Base-by-base conservation (phyloP, 2,113 vertebrate species). In the Sturnus vulgaris region DNA sequence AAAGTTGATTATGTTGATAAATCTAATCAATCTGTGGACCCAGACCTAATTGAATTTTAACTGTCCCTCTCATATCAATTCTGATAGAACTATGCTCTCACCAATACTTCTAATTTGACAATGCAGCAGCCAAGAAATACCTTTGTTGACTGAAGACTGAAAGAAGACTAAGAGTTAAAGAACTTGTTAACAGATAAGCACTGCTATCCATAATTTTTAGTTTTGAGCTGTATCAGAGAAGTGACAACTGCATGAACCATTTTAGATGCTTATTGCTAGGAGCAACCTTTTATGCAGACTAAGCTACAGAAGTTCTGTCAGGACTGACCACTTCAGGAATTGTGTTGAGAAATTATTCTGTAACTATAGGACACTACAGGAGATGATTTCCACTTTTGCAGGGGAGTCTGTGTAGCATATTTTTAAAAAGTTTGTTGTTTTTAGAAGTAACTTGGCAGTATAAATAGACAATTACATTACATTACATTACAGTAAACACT, bases 371-470 rank as follows among this genome's bases (percentile, higher is more conserved):
- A 68, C 5, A 10, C 52, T 40, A 66, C 17, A 31, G 44, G 19
- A 92, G n/a, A 57, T 68, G 59, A 50, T 88, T 90, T 87, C 61
- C 37, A 82, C 39, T 80, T 94, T 70, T 78, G 55, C 55, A 52
- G 1, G 1, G 33, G 18, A 16, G 27, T 80, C 82, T 81, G 17
- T 52, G 7, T 22, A 70, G 68, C 11, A 0, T 81, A 42, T 78
- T 93, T 70, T 42, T 4, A 11, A 14, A 56, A 35, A n/a, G 12
- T 33, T 59, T 46, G 39, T 59, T 85, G 63, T 53, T 79, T 77
- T 91, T 82, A 88, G 72, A 87, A 69, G 77, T 82, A 92, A 87
- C 53, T 80, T 82, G 78, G 63, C 63, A 94, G 78, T 63, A n/a
- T 70, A 84, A 96, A 42, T 35, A 86, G 18, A 6, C 28, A 91